A percentile compares a stretch with the other conserved stretches of the same genome.
phyloP scores from a whole-genome alignment of 2,113 vertebrate species.

The Plestiodon gilberti region DNA sequence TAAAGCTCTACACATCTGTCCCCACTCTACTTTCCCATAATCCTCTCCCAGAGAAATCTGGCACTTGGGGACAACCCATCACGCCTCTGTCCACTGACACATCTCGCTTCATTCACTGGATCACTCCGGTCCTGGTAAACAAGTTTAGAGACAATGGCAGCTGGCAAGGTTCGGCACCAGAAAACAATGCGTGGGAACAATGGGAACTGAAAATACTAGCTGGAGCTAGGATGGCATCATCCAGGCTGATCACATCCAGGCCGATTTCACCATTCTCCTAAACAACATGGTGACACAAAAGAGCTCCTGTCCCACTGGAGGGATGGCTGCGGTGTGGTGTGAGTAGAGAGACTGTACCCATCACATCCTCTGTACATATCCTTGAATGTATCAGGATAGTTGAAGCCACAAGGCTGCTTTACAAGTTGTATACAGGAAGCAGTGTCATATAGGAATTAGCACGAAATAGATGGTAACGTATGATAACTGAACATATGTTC shows the following conservation, averaged over 20 bases:
- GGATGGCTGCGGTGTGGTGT: background rate
- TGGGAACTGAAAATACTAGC: constrained; percentile 42
- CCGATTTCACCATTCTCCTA: background rate
- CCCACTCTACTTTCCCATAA: background rate
- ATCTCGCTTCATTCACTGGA: constrained; percentile 22
- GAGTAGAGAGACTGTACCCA: background rate
- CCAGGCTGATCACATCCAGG: constrained; percentile 24
- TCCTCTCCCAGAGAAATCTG: background rate
- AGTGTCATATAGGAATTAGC: background rate
- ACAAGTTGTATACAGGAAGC: background rate
- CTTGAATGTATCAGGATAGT: background rate
- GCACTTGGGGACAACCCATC: background rate
- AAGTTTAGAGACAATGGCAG: constrained; percentile 68
- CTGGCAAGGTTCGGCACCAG: constrained; percentile 56
- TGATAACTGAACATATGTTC: too few species aligned
- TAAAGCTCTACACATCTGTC: background rate
- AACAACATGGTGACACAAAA: background rate
- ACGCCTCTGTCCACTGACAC: constrained; percentile 1
- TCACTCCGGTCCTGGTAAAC: constrained; percentile 37
- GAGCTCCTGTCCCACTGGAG: background rate
- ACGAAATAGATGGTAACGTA: background rate
- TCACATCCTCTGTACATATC: background rate
- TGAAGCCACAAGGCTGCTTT: background rate
- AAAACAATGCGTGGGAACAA: constrained; percentile 69
- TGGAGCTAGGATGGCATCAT: constrained; percentile 52